Percentiles rank a stretch among this genome's conserved stretches.
Evolutionary conservation across 2,888 invertebrate genomes (phyloP).

Genomic region (Mechanitis messenoides): DNA sequence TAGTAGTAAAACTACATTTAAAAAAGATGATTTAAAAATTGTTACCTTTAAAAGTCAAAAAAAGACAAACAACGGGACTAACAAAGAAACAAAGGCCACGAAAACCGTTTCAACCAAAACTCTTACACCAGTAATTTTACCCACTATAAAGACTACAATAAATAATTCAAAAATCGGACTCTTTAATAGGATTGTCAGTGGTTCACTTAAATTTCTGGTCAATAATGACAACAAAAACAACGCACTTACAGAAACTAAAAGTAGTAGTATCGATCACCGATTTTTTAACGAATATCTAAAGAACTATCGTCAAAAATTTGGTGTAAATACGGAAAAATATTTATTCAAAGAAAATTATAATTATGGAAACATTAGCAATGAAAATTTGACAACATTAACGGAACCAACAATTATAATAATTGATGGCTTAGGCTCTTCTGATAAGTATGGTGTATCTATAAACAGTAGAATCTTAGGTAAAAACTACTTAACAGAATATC

Average conservation of each 20-base stretch:
- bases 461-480: background rate
- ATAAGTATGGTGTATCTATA: background rate
- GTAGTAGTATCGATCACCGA: background rate
- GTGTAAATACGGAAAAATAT: background rate
- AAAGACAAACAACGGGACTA: background rate
- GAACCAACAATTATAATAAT: constrained; percentile 39
- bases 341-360: background rate
- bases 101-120: constrained; percentile 9
- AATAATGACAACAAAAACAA: background rate
- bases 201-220: background rate
- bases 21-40: too few relatives aligned
- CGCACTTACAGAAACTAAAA: background rate
- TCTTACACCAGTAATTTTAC: constrained; percentile 13
- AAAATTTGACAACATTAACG: constrained; percentile 16
- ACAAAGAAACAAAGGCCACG: constrained; percentile 3
- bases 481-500: too few relatives aligned
- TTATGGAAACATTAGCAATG: constrained; percentile 7
- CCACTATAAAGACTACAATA: background rate
- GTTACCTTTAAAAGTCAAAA: background rate
- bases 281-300: background rate
- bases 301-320: background rate
- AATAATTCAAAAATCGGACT: background rate
- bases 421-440: constrained; percentile 28
- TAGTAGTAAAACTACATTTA: too few relatives aligned
- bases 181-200: background rate